Evolutionary conservation across 2,113 vertebrate species (phyloP), one percentile per base, ranked within the genome.

Genomic region (Cacatua alba): DNA sequence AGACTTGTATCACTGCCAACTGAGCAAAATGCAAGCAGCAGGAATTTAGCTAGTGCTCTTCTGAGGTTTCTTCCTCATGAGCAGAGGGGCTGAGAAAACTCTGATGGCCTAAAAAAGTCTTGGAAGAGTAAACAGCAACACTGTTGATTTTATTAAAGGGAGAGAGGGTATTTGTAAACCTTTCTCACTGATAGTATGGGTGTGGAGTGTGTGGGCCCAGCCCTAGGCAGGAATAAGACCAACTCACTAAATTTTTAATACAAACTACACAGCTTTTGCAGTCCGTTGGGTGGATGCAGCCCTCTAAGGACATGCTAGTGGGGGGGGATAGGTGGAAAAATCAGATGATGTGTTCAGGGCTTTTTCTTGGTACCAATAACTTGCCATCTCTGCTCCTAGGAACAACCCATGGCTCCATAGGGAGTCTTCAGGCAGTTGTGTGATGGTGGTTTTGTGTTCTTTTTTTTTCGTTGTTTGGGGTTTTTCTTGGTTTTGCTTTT

Each of bases 191-290:
- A 1, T 6, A 39, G 13, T 26, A 14, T 41, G 49, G 18, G 18
- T 2, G 8, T 64, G 31, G 35, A 8, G 4, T 24, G 7, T 17
- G 6, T 39, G 49, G 23, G 12, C 8, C 46, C 17, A 44, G 3
- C 37, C 41, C 5, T 17, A 72, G 33, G 35, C 11, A 5, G 48
- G 17, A 90, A 46, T 43, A 80, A 31, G 12, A 51, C 8, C 13
- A 41, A 21, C 4, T 39, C 17, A 7, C 16, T 57, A 13, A 23
- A 19, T 10, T 60, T 81, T 81, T 74, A 41, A 29, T 41, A 33
- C 29, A 39, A 78, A 43, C 44, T 76, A 19, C 2, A 4, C 4
- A n/a, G 26, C 4, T 13, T 51, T 4, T 4, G 1, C 4, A 3
- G 5, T 82, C 43, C 52, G 41, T 53, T 72, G 43, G 20, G 51